A percentile compares a stretch with the other conserved stretches of the same genome.
Evolutionary conservation across 2,113 vertebrate genomes (phyloP).

Genomic region (Brachypteracias leptosomus): DNA sequence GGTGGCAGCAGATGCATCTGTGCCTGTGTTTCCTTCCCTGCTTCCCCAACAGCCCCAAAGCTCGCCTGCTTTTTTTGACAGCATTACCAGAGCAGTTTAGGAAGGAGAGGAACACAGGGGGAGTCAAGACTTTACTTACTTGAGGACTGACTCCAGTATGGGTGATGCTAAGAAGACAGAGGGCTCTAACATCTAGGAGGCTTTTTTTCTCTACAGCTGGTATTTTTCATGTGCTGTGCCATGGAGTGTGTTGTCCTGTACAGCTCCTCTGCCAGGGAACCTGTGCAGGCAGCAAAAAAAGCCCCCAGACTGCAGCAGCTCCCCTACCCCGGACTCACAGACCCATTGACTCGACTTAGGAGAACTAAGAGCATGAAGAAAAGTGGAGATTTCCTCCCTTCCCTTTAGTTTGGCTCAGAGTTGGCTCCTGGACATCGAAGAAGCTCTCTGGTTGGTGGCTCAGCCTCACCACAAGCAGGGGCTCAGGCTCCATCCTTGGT

Average conservation of each 20-base stretch:
- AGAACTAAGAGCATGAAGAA: neutral
- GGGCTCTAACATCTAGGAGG: neutral
- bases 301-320: neutral
- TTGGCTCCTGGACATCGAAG: neutral
- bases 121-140: neutral
- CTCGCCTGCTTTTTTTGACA: slow-evolving; percentile 19
- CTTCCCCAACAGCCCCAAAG: slow-evolving; percentile 9
- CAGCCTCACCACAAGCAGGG: neutral
- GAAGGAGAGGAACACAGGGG: neutral
- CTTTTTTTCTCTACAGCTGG: neutral
- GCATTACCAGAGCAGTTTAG: neutral
- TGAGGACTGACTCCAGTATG: neutral
- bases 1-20: slow-evolving; percentile 5
- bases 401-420: neutral
- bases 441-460: neutral
- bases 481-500: neutral
- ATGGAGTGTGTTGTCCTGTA: neutral
- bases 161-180: neutral
- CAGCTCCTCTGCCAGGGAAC: neutral
- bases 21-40: slow-evolving; percentile 9
- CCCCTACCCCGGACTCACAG: neutral
- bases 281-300: neutral
- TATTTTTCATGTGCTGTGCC: neutral
- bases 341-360: neutral
- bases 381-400: neutral